Evolutionary conservation across 2,113 vertebrate genomes (phyloP), one percentile per base, ranked within the genome.

Genomic region (Carassius auratus): DNA sequence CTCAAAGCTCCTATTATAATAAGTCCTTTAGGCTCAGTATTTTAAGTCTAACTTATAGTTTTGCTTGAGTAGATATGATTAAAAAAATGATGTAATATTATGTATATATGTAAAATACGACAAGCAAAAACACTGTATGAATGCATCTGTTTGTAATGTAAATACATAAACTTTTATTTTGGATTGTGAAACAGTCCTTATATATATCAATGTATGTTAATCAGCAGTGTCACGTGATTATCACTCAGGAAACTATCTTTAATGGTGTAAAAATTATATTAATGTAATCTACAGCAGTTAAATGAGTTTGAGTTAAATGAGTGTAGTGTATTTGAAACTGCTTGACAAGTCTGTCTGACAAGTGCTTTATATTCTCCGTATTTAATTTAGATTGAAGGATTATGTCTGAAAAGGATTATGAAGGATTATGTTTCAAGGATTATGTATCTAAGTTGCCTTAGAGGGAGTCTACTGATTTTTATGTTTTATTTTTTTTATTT

Each of bases 131-230:
- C 33, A 45, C n/a, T 48, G 26, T 1, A 48, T 42, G 10, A 48
- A 26, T 80, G 59, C n/a, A 23, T 80, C 17, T 5, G 76, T 78
- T 59, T 64, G 59, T 45, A 64, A 12, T 48, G 73, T 48, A 48
- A 23, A 52, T 52, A 15, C 13, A 52, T 52, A 52, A 52, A 52
- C 4, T 21, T 42, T 83, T 79, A 62, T 75, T 45, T 76, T n/a
- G 74, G 75, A 79, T 76, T 82, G 64, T 86, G 66, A 79, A 79
- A 78, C 19, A 61, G 15, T 62, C 30, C 26, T 26, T 26, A 26
- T 26, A 26, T 45, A 42, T 61, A 33, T 17, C 5, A 13, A 8
- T 81, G 33, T 81, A 38, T 23, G 8, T 38, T 59, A 36, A 59
- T 76, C 30, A 57, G 33, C 23, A 66, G 21, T n/a, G 50, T 69